A percentile compares a stretch with the other conserved stretches of the same genome.
phyloP scores from a whole-genome alignment of 2,797 vertebrate species.

The Echiichthys vipera region DNA sequence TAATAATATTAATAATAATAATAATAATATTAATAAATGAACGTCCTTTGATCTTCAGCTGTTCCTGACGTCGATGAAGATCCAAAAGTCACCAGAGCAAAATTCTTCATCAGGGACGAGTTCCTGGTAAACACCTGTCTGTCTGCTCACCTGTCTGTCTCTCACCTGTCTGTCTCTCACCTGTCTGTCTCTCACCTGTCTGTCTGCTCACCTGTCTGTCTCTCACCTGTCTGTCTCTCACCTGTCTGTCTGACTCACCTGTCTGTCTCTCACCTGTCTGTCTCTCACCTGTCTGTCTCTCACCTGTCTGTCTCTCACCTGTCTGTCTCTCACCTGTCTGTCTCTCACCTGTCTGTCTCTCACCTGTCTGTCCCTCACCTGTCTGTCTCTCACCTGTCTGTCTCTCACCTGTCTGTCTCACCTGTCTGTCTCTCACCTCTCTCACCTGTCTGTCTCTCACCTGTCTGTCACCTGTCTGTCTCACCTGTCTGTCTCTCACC shows the following conservation, averaged over 20 bases:
- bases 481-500: not conserved
- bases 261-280: constrained; percentile 1
- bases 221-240: not conserved
- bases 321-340: not conserved
- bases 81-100: constrained; percentile 94
- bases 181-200: not conserved
- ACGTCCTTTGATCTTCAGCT: too few species aligned
- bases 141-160: not conserved
- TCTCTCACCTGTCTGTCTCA: constrained; percentile 71
- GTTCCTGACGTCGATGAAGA: constrained; percentile 94
- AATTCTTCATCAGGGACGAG: constrained; percentile 98
- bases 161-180: not conserved
- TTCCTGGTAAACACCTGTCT: constrained; percentile 87
- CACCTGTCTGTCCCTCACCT: not conserved
- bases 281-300: constrained; percentile 44
- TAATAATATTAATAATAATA: too few species aligned
- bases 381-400: constrained; percentile 6
- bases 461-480: too few species aligned
- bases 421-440: too few species aligned
- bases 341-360: not conserved
- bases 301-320: not conserved
- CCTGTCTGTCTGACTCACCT: too few species aligned
- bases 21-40: too few species aligned
- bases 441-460: not conserved
- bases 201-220: too few species aligned